phyloP scores from a whole-genome alignment of 2,888 invertebrate genomes.

The Phasia obesa region DNA sequence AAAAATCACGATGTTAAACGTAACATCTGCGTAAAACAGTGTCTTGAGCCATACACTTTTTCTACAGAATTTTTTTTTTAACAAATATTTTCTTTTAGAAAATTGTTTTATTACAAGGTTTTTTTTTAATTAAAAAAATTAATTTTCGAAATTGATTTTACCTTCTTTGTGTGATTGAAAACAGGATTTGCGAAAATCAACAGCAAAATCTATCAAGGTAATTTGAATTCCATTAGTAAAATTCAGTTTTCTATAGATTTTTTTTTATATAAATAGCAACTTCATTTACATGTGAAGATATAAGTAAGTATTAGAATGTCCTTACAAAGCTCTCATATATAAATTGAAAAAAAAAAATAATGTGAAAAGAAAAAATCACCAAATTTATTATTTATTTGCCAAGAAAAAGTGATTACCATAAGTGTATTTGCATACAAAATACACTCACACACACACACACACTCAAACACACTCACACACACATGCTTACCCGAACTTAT shows the following conservation, averaged over 20 bases:
- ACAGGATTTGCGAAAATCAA: not conserved
- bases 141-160: too few relatives aligned
- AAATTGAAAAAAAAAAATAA: not conserved
- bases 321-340: not conserved
- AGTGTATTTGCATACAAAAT: constrained; percentile 63
- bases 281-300: not conserved
- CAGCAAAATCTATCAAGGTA: constrained; percentile 7
- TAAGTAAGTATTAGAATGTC: not conserved
- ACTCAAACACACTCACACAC: not conserved
- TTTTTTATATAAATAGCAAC: not conserved
- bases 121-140: too few relatives aligned
- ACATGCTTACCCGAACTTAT: not conserved
- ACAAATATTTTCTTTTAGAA: too few relatives aligned
- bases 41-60: too few relatives aligned
- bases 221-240: constrained; percentile 50
- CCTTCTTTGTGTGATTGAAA: constrained; percentile 10
- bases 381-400: constrained; percentile 62
- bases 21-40: too few relatives aligned
- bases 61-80: too few relatives aligned
- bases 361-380: not conserved
- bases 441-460: not conserved
- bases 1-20: too few relatives aligned
- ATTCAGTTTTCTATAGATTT: constrained; percentile 6
- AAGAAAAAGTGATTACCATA: constrained; percentile 66
- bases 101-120: too few relatives aligned